phyloP scores from a whole-genome alignment of 2,113 vertebrate species.

The Odocoileus hemionus region DNA sequence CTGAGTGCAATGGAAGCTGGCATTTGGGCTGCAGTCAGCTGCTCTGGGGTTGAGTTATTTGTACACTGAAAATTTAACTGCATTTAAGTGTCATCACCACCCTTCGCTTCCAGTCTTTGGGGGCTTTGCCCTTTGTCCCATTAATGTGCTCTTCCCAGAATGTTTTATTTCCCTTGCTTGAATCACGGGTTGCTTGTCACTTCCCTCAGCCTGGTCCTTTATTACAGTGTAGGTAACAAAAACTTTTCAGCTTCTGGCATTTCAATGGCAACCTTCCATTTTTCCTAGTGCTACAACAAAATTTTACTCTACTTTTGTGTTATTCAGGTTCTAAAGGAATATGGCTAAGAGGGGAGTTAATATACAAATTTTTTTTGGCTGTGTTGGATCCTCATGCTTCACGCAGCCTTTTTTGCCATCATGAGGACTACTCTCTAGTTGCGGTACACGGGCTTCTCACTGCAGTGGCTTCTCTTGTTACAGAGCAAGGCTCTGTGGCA shows the following conservation, averaged over 20 bases:
- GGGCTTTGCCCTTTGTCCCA: background rate
- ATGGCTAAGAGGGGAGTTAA: background rate
- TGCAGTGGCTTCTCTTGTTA: background rate
- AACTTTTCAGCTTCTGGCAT: background rate
- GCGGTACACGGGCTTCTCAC: background rate
- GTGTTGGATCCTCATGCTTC: background rate
- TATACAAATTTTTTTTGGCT: background rate
- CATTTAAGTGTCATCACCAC: background rate
- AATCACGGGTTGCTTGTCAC: background rate
- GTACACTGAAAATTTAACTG: background rate
- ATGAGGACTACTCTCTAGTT: background rate
- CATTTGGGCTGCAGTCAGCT: background rate
- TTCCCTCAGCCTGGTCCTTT: background rate
- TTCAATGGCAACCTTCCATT: background rate
- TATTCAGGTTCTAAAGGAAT: background rate
- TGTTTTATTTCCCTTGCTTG: background rate
- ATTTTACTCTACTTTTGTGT: background rate
- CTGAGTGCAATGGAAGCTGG: background rate
- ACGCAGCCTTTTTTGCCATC: background rate
- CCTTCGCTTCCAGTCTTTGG: background rate
- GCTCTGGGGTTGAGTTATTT: background rate
- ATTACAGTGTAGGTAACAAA: background rate
- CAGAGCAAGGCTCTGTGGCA: background rate
- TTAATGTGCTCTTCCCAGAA: background rate
- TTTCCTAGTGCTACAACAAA: background rate